Evolutionary conservation across 2,113 vertebrate genomes (phyloP).

Genomic region (Rhinolophus sinicus): DNA sequence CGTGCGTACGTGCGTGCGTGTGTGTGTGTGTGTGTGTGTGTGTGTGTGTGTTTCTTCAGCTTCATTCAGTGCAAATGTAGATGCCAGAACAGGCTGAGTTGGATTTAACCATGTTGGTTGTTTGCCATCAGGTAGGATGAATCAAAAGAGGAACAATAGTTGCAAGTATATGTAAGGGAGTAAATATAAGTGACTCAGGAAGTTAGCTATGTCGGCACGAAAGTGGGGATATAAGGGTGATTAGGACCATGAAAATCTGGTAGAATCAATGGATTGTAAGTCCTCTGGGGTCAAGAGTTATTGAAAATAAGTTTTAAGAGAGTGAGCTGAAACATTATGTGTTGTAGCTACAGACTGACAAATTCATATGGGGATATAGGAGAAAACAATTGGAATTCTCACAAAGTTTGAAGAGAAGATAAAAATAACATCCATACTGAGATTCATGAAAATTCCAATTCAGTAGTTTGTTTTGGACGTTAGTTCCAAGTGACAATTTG

Average conservation of each 20-base stretch:
- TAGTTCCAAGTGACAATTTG: background rate
- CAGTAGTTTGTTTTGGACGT: background rate
- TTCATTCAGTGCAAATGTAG: background rate
- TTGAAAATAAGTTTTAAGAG: background rate
- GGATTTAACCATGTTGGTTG: background rate
- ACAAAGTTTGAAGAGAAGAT: background rate
- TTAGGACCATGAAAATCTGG: background rate
- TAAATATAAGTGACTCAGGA: background rate
- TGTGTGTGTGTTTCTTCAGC: background rate
- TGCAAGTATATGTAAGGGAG: background rate
- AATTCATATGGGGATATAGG: background rate
- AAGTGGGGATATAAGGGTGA: background rate
- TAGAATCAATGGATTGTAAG: background rate
- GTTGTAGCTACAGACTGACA: background rate
- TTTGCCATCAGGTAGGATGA: background rate
- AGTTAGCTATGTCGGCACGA: background rate
- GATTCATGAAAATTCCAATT: slow-evolving; percentile 20
- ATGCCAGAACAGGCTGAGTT: background rate
- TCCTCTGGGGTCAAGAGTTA: background rate
- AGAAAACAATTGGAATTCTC: background rate
- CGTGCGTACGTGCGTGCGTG: background rate
- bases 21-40: background rate
- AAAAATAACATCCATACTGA: background rate
- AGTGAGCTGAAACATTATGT: background rate
- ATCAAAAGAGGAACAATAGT: background rate